Base-by-base conservation (phyloP, 2,113 vertebrate species). In the Entomyzon cyanotis region DNA sequence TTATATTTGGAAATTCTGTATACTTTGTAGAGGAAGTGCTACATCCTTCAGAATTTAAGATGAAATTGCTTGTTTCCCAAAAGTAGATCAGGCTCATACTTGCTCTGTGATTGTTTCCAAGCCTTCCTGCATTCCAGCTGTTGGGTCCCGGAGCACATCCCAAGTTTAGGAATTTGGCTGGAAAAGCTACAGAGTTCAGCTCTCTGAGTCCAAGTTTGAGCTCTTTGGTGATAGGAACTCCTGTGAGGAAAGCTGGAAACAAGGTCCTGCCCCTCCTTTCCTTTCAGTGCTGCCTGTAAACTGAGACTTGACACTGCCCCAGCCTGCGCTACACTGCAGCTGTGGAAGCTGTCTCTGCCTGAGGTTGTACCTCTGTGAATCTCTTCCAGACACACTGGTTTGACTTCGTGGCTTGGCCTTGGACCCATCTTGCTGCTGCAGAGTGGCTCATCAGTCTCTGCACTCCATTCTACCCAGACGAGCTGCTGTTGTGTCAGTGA, bases 241-340 rank as follows among this genome's bases (percentile, higher is more conserved):
- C 33, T 55, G 12, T 1, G 25, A 78, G 73, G 21, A 80, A 79
- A 86, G 9, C 23, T 83, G 69, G 16, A 70, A 90, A 24, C 4
- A 39, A 20, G 8, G 37, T 11, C 17, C 33, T 55, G 17, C 22
- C 15, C 9, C 11, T 55, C 7, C 27, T 76, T 88, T 64, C 44
- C 24, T 24, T n/a, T 52, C 33, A 39, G 59, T 60, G 8, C 30
- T 85, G 9, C 35, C 64, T 71, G 27, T 42, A 71, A 75, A 10
- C 25, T 30, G 47, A 82, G n/a, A 30, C 23, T 63, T 50, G 67
- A 8, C 21, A 9, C 23, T 67, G 46, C 28, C 7, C 13, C 69
- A 74, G 1, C 9, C 17, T 31, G 11, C 3, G 3, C 6, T 39
- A 21, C 13, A 1, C 5, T 0, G 1, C 21, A 49, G 37, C 22